Base-by-base conservation (phyloP, 2,797 vertebrate species). In the Phataginus tricuspis region DNA sequence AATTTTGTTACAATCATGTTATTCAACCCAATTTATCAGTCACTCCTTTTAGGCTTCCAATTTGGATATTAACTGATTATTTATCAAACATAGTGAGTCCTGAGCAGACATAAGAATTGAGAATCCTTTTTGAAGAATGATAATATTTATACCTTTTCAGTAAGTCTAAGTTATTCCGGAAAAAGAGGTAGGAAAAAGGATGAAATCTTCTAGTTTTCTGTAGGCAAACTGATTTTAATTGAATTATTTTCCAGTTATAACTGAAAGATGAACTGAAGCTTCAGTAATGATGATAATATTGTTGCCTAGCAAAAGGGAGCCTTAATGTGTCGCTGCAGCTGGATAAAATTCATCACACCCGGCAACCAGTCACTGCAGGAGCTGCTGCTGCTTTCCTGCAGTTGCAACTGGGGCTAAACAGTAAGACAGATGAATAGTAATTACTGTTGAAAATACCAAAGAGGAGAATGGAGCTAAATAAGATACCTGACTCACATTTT, bases 31-130 rank as follows among this genome's bases (percentile, higher is more conserved):
- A 71, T 86, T 83, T 71, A 59, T 83, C n/a, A 85, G 23, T 86
- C 51, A n/a, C 13, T 84, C 92, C 7, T 78, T 97, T 83, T 82
- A 90, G 69, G 15, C 21, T 91, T 92, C 25, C 37, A 75, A 42
- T 84, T 78, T 90, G 34, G 4, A 94, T 92, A 64, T 92, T 23
- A 72, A 8, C 21, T 66, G 18, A 86, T 83, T 91, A 72, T 51
- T 78, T 92, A 75, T 86, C 57, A 86, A 92, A 37, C 86, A 84
- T 27, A 79, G 7, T 34, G 42, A 86, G 14, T 59, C 29, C 51
- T 90, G 51, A 92, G 23, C 6, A 74, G 68, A 55, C 31, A 57
- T 34, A 88, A 91, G 25, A 55, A 59, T 57, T 95, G 34, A 86
- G 5, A 1, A 63, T 19, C 2, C 2, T 80, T 68, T 93, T 61